Evolutionary conservation across 1,140 invertebrate genomes (phyloP), one percentile per base, ranked within the genome.

Genomic region (Goniozus legneri): DNA sequence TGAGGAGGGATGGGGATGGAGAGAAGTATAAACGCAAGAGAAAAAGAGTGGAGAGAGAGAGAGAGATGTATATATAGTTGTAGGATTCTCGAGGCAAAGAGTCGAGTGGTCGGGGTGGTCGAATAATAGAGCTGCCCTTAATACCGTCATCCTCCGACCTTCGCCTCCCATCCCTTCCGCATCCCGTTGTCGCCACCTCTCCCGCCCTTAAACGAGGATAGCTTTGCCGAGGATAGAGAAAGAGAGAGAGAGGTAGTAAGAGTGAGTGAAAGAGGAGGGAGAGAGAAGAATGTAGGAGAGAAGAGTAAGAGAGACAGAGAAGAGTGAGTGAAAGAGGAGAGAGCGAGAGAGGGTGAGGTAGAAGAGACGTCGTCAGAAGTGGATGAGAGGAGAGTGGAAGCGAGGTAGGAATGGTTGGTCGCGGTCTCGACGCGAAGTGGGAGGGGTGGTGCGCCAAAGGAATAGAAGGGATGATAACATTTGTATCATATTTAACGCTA

Each of bases 401-500:
- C n/a, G 24, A 10, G 24, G 24, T 27, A 10, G 24, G 24, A 27
- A 10, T 39, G 42, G 56, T 41, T 51, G 57, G 58, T 44, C 46
- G 52, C 43, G n/a, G 44, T 44, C 40, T 30, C 42, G 22, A 10
- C 43, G 33, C 7, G 34, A 20, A 41, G 47, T 22, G 27, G 37
- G 44, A 35, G 39, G 52, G 51, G 53, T 50, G 48, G 53, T 47
- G 47, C 42, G 54, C 47, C 51, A 52, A 55, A 47, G 60, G 58
- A 67, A 68, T 65, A 65, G 65, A 62, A 59, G 62, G 63, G 66
- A 71, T 67, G 68, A 72, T 72, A 72, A 72, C 69, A 72, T 72
- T 72, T 72, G 69, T 72, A 72, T 72, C 68, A 71, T 72, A 71
- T 72, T 72, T 72, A 72, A 72, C 65, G 68, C 60, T 69, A 64